A percentile compares a stretch with the other conserved stretches of the same genome.
Evolutionary conservation across 2,888 invertebrate species (phyloP).

Genomic region (Dugesia japonica): DNA sequence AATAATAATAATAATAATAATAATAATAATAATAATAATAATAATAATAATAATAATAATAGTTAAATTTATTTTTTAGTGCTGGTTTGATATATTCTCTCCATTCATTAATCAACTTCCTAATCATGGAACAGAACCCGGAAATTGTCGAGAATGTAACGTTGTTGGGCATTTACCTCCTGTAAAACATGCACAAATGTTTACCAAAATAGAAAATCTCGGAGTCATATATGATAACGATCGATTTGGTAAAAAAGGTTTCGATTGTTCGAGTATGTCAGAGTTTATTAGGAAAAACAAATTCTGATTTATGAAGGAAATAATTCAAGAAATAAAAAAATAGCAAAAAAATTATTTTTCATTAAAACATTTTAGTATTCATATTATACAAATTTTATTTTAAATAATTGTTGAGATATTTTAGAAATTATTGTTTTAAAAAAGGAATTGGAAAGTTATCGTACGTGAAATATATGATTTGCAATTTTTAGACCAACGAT

Average conservation of each 20-base stretch:
- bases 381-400: too few relatives aligned
- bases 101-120: neutral
- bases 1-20: too few relatives aligned
- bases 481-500: too few relatives aligned
- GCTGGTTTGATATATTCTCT: neutral
- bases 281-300: neutral
- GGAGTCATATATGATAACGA: constrained; percentile 29
- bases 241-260: constrained; percentile 22
- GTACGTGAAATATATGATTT: too few relatives aligned
- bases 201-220: neutral
- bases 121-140: constrained; percentile 20
- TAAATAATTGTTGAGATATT: too few relatives aligned
- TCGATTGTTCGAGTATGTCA: neutral
- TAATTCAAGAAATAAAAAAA: too few relatives aligned
- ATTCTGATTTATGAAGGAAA: neutral
- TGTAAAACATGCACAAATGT: constrained; percentile 21
- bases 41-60: too few relatives aligned
- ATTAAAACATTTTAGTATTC: too few relatives aligned
- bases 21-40: too few relatives aligned
- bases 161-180: constrained; percentile 30
- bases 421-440: too few relatives aligned
- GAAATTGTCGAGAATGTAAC: constrained; percentile 32
- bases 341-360: too few relatives aligned
- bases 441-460: too few relatives aligned
- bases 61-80: neutral